Conservation (phyloP, 2,113 vertebrate genomes). For the Carettochelys insculpta region DNA sequence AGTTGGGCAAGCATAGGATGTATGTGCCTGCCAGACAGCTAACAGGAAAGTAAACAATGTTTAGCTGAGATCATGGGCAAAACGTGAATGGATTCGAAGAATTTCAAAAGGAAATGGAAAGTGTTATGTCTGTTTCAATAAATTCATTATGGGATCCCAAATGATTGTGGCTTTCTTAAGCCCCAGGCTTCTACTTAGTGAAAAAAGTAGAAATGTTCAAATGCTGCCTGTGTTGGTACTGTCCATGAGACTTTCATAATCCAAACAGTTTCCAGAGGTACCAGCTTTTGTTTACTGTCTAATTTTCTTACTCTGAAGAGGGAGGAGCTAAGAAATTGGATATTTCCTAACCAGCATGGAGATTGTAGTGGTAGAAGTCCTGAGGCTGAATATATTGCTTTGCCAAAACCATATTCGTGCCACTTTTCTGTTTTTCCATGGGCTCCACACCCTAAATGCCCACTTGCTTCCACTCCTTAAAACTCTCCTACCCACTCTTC, state of each 20-base stretch:
- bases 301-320: constrained; percentile 54
- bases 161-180: neutral
- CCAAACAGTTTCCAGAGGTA: constrained; percentile 45
- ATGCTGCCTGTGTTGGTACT: constrained; percentile 28
- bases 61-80: neutral
- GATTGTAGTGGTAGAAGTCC: constrained; percentile 21
- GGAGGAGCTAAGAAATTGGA: constrained; percentile 69
- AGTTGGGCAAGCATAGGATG: neutral
- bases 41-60: neutral
- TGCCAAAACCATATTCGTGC: neutral
- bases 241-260: constrained; percentile 47
- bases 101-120: neutral
- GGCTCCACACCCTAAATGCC: constrained; percentile 19
- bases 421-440: constrained; percentile 63
- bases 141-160: neutral
- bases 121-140: neutral
- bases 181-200: neutral
- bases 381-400: neutral
- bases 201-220: constrained; percentile 36
- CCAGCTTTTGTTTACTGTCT: constrained; percentile 14
- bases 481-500: no score
- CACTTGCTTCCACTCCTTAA: neutral
- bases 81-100: neutral
- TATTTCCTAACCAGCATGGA: constrained; percentile 30
- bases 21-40: neutral